Base-by-base conservation (phyloP, 1,140 invertebrate genomes). In the Tyrophagus putrescentiae region DNA sequence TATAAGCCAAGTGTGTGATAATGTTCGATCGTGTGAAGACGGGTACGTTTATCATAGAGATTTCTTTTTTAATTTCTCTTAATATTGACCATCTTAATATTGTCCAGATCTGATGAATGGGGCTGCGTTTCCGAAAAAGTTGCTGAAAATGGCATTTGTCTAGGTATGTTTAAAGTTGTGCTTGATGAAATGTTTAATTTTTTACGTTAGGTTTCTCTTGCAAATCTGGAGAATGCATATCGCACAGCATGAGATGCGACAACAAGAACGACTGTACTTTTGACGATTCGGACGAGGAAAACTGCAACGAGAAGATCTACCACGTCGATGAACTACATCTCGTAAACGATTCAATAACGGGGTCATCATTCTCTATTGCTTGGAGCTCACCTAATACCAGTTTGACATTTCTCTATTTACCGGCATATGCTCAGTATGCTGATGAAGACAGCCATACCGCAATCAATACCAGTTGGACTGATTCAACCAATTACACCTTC, bases 281-380 rank as follows among this genome's bases (percentile, higher is more conserved):
- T 2, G 84, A 88, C 67, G 76, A 77, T 5, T 78, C 75, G 42
- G 87, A 90, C 70, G 87, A 90, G 72, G 65, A 57, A 0, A 72
- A 79, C 65, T 87, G 84, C 67, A 67, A 72, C 2, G 73, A 74
- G 28, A 72, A 72, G 11, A 36, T 63, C 48, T 61, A 62, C 21
- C 57, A 41, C 33, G 71, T 77, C 16, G 66, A 73, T 6, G 69
- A 75, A 31, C 75, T 82, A 68, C 72, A 72, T 1, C 72, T 78
- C 3, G 77, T 79, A 54, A 70, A 75, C 25, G 67, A 74, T 27
- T 69, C 69, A 6, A 71, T 75, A 0, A 78, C 76, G 42, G 63
- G 73, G 1, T 73, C 75, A 1, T 74, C 72, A 61, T 64, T 82
- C 1, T 62, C 71, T 3, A 57, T 83, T 0, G 76, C 72, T 56